Conservation (phyloP, 2,888 invertebrate species). For the Diogma glabrata region DNA sequence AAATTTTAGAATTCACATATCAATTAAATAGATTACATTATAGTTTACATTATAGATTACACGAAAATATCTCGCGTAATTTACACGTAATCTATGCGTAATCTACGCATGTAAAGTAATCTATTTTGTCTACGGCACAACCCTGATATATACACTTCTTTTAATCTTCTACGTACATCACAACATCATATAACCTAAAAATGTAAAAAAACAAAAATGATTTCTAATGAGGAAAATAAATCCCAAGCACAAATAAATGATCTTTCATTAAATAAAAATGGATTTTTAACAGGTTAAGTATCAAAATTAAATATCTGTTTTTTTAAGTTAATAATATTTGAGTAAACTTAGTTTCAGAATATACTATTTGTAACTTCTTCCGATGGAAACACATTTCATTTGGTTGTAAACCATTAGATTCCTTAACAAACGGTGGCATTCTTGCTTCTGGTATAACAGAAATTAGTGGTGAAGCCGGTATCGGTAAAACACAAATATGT, state of each 20-base stretch:
- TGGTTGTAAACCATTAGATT: slow-evolving; percentile 48
- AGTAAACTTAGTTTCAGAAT: not conserved
- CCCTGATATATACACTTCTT: too few relatives aligned
- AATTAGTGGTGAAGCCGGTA: slow-evolving; percentile 57
- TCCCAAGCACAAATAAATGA: too few relatives aligned
- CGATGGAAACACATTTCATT: slow-evolving; percentile 30
- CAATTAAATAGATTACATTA: too few relatives aligned
- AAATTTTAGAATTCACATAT: too few relatives aligned
- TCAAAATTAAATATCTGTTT: not conserved
- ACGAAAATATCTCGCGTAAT: too few relatives aligned
- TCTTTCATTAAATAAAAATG: not conserved
- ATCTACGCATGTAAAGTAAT: too few relatives aligned
- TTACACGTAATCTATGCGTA: too few relatives aligned
- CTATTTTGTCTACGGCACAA: too few relatives aligned
- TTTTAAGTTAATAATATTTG: not conserved
- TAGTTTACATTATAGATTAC: too few relatives aligned
- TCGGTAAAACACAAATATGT: slow-evolving; percentile 66
- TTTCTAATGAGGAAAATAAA: not conserved
- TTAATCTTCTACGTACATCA: too few relatives aligned
- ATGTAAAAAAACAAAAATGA: too few relatives aligned
- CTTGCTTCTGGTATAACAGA: slow-evolving; percentile 56
- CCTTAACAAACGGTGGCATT: slow-evolving; percentile 51
- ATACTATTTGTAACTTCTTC: slow-evolving; percentile 13
- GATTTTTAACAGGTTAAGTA: slow-evolving; percentile 4
- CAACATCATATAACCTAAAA: slow-evolving; percentile 5